Conservation (phyloP, 2,113 vertebrate species). For the Scomber scombrus region DNA sequence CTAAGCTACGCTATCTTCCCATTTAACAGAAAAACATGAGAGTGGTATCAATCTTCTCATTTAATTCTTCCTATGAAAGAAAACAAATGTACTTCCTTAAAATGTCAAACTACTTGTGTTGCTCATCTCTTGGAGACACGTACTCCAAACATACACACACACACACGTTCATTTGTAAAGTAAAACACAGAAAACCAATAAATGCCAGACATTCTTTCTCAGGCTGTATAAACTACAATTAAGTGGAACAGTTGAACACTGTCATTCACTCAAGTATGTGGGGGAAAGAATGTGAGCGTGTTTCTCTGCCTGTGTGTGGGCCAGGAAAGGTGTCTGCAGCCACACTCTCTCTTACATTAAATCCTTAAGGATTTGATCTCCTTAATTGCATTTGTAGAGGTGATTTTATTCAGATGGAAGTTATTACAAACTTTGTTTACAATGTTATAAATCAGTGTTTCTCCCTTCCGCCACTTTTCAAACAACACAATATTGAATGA, state of each 20-base stretch:
- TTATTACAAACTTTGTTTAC: constrained; percentile 26
- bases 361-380: constrained; percentile 16
- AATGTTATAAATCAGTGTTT: constrained; percentile 21
- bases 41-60: background rate
- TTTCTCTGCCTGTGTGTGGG: constrained; percentile 70
- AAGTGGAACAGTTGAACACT: constrained; percentile 77
- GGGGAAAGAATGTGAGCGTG: constrained; percentile 71
- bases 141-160: constrained; percentile 42
- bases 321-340: constrained; percentile 57
- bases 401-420: constrained; percentile 38
- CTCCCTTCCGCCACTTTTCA: background rate
- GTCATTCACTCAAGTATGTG: constrained; percentile 78
- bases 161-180: constrained; percentile 63
- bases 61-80: background rate
- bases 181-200: constrained; percentile 70
- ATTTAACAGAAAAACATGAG: background rate
- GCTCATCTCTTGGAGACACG: constrained; percentile 48
- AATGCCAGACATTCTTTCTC: constrained; percentile 78
- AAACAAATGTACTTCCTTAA: background rate
- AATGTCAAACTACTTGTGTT: constrained; percentile 12
- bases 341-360: constrained; percentile 15
- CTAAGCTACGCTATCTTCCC: background rate
- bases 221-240: constrained; percentile 83
- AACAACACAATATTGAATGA: constrained; percentile 55
- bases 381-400: constrained; percentile 12